These are phyloP conservation scores for Anguilla obscura DNA, from an alignment of 2,797 vertebrate species.

Conservation along the genomic window DNA sequence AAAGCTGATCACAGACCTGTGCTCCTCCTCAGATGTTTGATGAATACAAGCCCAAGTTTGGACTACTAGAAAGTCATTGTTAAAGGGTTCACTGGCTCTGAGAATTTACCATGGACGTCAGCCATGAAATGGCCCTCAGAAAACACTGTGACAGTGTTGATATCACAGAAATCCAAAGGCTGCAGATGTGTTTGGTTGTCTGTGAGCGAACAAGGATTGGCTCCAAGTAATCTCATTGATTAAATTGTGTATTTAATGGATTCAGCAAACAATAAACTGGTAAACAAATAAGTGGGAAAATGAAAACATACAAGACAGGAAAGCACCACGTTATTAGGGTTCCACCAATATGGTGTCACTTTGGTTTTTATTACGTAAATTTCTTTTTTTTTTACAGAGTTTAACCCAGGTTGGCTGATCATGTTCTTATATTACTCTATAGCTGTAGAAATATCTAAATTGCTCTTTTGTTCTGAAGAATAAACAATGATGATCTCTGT, in stretches of 20 bases:
- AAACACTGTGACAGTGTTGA: background rate
- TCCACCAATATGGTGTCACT: constrained; percentile 34
- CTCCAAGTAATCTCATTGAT: background rate
- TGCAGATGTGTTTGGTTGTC: background rate
- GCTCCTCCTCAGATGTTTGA: background rate
- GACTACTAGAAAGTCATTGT: background rate
- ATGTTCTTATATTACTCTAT: background rate
- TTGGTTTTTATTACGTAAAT: constrained; percentile 18
- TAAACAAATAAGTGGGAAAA: background rate
- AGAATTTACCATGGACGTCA: background rate
- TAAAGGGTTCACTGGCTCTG: background rate
- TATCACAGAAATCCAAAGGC: background rate
- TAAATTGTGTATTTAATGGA: background rate
- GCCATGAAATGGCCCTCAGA: background rate
- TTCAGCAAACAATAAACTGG: background rate
- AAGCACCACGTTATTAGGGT: constrained; percentile 2
- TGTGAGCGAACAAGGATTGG: background rate
- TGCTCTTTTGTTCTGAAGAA: background rate
- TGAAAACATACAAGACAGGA: background rate
- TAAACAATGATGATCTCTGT: background rate
- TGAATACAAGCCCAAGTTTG: background rate
- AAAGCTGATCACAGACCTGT: background rate
- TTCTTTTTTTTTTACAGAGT: background rate
- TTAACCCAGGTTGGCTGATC: background rate
- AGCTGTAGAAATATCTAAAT: background rate